Conservation (phyloP, 2,888 invertebrate species). For the Protophormia terraenovae region DNA sequence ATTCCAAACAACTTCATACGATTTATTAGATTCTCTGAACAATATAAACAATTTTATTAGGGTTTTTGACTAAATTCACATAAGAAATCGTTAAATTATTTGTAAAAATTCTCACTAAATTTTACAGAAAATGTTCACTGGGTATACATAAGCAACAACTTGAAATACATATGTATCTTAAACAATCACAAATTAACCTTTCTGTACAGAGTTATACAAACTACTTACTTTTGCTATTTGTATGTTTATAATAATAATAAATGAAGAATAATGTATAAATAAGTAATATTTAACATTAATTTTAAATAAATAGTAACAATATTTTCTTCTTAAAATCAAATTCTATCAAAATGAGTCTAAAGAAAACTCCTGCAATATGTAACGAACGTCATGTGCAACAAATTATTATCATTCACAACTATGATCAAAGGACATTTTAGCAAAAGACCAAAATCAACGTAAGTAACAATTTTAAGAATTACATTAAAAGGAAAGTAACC, state of each 20-base stretch:
- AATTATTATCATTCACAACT: background rate
- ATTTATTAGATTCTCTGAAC: no score
- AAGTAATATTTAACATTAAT: background rate
- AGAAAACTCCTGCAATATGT: background rate
- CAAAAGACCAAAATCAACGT: background rate
- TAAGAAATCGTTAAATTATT: no score
- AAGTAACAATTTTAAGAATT: background rate
- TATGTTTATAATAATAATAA: background rate
- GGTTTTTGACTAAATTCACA: no score
- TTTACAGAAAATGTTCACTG: no score
- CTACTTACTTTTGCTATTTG: no score
- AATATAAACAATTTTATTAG: no score
- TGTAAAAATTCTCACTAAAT: no score
- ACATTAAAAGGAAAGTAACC: background rate
- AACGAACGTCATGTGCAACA: background rate
- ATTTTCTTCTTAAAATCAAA: background rate
- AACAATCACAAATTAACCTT: background rate
- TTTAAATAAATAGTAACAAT: conserved; percentile 13
- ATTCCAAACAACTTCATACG: no score
- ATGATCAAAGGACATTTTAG: background rate
- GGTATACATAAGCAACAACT: background rate
- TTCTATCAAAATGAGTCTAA: background rate
- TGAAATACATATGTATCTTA: background rate
- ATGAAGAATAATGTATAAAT: background rate
- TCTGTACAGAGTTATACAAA: no score